Evolutionary conservation across 2,113 vertebrate species (phyloP).

Genomic region (Erythrocercus mccallii): DNA sequence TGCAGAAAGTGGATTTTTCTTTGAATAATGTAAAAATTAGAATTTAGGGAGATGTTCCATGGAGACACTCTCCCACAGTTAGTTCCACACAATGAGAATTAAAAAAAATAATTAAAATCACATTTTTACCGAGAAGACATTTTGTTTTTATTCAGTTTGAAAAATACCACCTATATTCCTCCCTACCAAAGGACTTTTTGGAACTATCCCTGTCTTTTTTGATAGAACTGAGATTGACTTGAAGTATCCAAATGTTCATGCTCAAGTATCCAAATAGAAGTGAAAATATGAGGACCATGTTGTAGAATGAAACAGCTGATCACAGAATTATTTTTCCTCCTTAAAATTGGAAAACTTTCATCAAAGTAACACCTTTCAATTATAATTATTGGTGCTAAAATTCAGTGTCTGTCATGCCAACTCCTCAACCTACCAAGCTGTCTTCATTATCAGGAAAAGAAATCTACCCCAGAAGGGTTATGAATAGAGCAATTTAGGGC

Average conservation of each 20-base stretch:
- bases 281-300: not conserved
- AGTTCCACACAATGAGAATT: not conserved
- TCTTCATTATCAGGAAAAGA: not conserved
- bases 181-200: not conserved
- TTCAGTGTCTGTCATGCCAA: not conserved
- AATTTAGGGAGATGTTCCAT: not conserved
- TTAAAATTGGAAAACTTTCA: not conserved
- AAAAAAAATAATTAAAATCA: not conserved
- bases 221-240: not conserved
- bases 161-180: not conserved
- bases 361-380: not conserved
- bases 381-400: conserved; percentile 4
- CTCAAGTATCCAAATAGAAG: not conserved
- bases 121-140: not conserved
- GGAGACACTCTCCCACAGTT: not conserved
- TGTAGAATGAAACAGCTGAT: conserved; percentile 15
- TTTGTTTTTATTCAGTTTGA: not conserved
- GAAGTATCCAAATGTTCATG: not conserved
- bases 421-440: not conserved
- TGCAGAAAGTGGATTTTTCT: not conserved
- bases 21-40: not conserved
- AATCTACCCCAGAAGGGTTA: not conserved
- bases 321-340: not conserved
- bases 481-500: not conserved
- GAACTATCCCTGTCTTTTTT: not conserved